phyloP scores from a whole-genome alignment of 2,888 invertebrate genomes.

The Ornithoptera alexandrae region DNA sequence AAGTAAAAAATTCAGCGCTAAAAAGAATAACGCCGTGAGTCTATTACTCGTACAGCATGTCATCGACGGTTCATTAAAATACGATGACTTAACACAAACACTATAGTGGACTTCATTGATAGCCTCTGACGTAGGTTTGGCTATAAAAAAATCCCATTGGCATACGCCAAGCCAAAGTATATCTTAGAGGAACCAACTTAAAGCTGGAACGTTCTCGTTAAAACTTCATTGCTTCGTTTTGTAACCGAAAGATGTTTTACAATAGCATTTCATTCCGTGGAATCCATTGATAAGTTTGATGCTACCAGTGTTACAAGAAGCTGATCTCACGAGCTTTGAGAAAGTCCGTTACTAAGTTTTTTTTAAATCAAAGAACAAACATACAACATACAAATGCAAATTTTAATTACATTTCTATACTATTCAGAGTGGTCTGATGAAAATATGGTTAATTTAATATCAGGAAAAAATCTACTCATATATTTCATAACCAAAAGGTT shows the following conservation, averaged over 20 bases:
- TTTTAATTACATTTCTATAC: neutral
- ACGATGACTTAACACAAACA: constrained; percentile 78
- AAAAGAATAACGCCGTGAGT: constrained; percentile 76
- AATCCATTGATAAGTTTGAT: constrained; percentile 77
- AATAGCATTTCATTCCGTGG: constrained; percentile 76
- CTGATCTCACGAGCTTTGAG: constrained; percentile 67
- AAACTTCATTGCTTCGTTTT: constrained; percentile 59
- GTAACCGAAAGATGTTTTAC: constrained; percentile 68
- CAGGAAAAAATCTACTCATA: no score
- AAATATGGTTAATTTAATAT: neutral
- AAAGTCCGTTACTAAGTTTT: constrained; percentile 54
- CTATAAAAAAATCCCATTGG: constrained; percentile 58
- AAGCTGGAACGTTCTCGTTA: constrained; percentile 39
- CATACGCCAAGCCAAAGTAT: constrained; percentile 41
- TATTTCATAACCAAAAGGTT: no score
- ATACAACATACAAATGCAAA: neutral
- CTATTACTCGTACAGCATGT: constrained; percentile 79
- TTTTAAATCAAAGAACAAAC: constrained; percentile 26
- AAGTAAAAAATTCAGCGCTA: constrained; percentile 73
- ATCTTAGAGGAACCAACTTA: constrained; percentile 47
- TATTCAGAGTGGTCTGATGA: neutral
- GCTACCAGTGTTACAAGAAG: constrained; percentile 77
- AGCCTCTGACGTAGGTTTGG: constrained; percentile 73
- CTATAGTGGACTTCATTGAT: constrained; percentile 79
- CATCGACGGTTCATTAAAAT: constrained; percentile 80